These are phyloP conservation scores for Hafferia zeledoni DNA, from an alignment of 2,797 vertebrate genomes.

Conservation along the genomic window DNA sequence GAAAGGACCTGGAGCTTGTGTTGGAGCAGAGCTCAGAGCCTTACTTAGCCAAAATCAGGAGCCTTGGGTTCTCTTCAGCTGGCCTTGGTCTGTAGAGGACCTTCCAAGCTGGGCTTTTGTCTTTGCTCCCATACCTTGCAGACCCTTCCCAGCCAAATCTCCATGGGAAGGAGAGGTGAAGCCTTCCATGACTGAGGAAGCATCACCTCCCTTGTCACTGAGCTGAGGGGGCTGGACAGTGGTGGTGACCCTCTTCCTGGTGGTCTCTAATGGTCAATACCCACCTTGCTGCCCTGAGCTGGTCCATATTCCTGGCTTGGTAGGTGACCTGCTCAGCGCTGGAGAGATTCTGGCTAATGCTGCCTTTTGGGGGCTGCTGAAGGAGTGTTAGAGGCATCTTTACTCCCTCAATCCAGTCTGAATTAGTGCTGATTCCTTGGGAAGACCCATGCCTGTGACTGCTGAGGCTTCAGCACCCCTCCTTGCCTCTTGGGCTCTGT, in stretches of 20 bases:
- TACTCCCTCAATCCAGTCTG: background rate
- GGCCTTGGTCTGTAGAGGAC: background rate
- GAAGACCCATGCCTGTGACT: rapidly evolving
- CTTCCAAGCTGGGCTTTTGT: background rate
- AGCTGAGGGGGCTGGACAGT: background rate
- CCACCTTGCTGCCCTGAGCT: background rate
- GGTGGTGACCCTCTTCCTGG: background rate
- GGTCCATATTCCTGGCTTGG: background rate
- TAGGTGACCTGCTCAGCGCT: background rate
- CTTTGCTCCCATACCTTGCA: background rate
- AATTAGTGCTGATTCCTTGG: background rate
- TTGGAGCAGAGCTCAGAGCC: background rate
- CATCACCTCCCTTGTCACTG: background rate
- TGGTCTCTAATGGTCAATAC: background rate
- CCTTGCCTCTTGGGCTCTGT: background rate
- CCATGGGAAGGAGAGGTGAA: background rate
- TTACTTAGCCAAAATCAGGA: background rate
- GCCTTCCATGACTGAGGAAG: background rate
- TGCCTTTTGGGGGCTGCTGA: background rate
- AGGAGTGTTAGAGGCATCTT: rapidly evolving
- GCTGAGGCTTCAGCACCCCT: background rate
- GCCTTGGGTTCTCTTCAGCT: background rate
- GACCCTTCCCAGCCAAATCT: background rate
- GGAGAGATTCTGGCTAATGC: background rate
- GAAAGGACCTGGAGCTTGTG: background rate